phyloP scores from a whole-genome alignment of 2,797 vertebrate genomes.

The Apogon talboti region DNA sequence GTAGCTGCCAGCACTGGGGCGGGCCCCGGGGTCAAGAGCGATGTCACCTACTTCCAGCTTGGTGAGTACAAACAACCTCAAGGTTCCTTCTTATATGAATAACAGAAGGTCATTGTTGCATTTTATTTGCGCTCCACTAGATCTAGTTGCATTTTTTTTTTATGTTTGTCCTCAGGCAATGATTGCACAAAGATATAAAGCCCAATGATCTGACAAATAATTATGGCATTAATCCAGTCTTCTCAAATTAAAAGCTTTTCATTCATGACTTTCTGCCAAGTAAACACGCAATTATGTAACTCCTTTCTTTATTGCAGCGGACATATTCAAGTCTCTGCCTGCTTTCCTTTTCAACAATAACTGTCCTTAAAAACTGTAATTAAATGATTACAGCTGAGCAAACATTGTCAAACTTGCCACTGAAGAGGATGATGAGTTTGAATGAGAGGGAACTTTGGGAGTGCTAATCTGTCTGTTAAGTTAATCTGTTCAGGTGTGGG shows the following conservation, averaged over 20 bases:
- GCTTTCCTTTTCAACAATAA: constrained; percentile 33
- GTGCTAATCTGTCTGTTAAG: constrained; percentile 4
- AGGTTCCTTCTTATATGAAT: constrained; percentile 2
- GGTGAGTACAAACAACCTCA: constrained; percentile 83
- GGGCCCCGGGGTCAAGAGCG: constrained; percentile 93
- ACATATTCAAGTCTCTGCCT: constrained; percentile 54
- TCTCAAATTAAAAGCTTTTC: constrained; percentile 49
- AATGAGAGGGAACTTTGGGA: constrained; percentile 48
- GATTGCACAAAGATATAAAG: constrained; percentile 12
- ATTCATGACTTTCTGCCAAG: constrained; percentile 44
- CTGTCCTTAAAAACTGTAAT: constrained; percentile 49
- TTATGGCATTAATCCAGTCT: constrained; percentile 57
- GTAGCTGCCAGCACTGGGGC: constrained; percentile 94
- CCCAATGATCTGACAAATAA: constrained; percentile 57
- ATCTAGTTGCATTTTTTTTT: not conserved
- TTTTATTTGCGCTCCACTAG: constrained; percentile 18
- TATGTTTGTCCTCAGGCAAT: constrained; percentile 32
- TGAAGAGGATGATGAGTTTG: constrained; percentile 41
- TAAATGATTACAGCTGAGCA: constrained; percentile 54
- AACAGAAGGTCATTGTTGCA: constrained; percentile 7
- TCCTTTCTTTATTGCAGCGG: constrained; percentile 36
- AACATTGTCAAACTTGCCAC: constrained; percentile 43
- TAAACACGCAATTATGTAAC: constrained; percentile 53
- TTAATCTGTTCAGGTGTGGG: constrained; percentile 24
- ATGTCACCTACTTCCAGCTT: constrained; percentile 92